Base-by-base conservation (phyloP, 1,140 invertebrate species). In the Archivesica marissinica region DNA sequence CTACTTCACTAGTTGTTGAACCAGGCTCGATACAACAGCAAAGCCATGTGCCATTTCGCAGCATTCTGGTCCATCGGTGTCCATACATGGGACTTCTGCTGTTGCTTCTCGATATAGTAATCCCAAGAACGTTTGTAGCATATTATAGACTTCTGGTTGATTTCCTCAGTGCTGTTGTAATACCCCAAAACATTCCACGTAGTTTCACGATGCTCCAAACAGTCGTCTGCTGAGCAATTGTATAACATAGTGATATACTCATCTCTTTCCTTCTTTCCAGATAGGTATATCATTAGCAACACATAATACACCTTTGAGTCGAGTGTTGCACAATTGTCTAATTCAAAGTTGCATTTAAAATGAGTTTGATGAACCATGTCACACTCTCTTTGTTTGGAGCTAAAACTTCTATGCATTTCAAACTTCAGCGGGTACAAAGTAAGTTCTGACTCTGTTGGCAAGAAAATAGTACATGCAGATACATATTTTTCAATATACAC, bases 291-390 rank as follows among this genome's bases (percentile, higher is more conserved):
- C 4, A 1, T 28, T 4, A 59, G 25, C 3, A 59, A n/a, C 1
- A 59, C 4, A 2, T 28, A 23, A 28, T 28, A 59, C 9, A 59
- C 15, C 33, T 59, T 59, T 1, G 54, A 59, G 33, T 59, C 54
- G 23, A 59, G 33, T 9, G 54, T 28, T 28, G 54, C 54, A 15
- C 54, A 59, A n/a, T 59, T 59, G 13, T 59, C 54, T 23, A 59
- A 59, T 59, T 59, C 54, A 59, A 23, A 28, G 54, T 28, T 59
- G 54, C 54, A n/a, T 59, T 59, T 59, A 28, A 28, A 59, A 28
- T 25, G 25, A 6, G 25, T 20, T 59, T 59, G 54, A 3, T 28
- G n/a, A 15, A 6, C 25, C 2, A 28, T 28, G 3, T 59, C 54
- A n/a, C n/a, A n/a, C n/a, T n/a, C n/a, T 2, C 6, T 20, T 4